phyloP scores from a whole-genome alignment of 1,140 invertebrate species.

The Harpegnathos saltator region DNA sequence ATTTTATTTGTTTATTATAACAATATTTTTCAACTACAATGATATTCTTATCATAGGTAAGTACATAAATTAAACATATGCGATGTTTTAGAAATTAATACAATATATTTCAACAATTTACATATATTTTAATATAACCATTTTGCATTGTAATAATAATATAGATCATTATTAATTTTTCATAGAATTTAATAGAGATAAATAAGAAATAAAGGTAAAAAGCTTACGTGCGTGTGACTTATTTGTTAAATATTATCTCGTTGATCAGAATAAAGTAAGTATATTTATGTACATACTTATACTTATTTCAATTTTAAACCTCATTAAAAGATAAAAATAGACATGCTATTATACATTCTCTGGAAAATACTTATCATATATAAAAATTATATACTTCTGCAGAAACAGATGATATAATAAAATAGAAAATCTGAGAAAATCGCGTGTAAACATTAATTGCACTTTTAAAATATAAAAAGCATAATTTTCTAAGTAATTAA shows the following conservation, averaged over 20 bases:
- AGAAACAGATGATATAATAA: too few relatives aligned
- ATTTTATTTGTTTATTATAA: too few relatives aligned
- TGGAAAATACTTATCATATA: not conserved
- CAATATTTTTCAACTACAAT: too few relatives aligned
- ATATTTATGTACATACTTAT: constrained; percentile 21
- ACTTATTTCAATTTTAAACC: not conserved
- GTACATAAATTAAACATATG: too few relatives aligned
- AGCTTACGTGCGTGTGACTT: not conserved
- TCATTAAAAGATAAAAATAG: not conserved
- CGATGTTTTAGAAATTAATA: not conserved
- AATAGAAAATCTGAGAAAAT: too few relatives aligned
- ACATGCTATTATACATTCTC: not conserved
- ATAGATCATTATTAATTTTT: not conserved
- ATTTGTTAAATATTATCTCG: constrained; percentile 23
- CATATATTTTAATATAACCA: constrained; percentile 32
- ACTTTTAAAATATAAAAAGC: constrained; percentile 8
- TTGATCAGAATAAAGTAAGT: constrained; percentile 4
- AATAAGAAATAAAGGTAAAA: not conserved
- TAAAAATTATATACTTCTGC: too few relatives aligned
- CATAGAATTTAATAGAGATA: constrained; percentile 7
- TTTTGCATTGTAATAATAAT: not conserved
- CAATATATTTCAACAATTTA: not conserved
- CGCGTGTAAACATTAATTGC: not conserved
- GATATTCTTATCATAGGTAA: too few relatives aligned
- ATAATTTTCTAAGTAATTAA: not conserved